These are phyloP conservation scores for Menura novaehollandiae DNA, from an alignment of 2,113 vertebrate genomes.

Conservation along the genomic window DNA sequence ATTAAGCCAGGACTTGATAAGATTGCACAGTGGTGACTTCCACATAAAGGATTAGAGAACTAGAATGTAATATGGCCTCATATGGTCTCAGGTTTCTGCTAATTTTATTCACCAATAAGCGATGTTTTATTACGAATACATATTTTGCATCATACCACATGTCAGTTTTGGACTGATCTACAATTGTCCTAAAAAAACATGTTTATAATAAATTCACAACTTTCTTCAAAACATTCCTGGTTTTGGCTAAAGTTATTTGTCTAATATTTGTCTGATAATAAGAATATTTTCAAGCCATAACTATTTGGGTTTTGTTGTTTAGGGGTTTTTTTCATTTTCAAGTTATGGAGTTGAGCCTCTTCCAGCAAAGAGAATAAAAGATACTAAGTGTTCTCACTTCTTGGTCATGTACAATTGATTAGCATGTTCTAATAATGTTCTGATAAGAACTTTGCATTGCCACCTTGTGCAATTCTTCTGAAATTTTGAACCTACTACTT, in stretches of 20 bases:
- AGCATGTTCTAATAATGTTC: neutral
- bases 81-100: neutral
- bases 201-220: neutral
- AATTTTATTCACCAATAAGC: neutral
- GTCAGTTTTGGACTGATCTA: neutral
- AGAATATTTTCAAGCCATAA: neutral
- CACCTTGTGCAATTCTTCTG: neutral
- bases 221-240: neutral
- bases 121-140: neutral
- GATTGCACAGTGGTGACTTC: neutral
- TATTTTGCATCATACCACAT: rapidly evolving
- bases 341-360: neutral
- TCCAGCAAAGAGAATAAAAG: neutral
- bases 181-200: neutral
- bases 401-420: neutral
- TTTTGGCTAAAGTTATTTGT: neutral
- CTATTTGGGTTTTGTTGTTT: rapidly evolving
- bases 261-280: neutral
- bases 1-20: neutral
- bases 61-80: neutral
- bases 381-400: neutral
- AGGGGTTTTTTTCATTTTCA: neutral
- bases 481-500: neutral
- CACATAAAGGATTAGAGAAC: neutral
- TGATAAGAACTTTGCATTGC: neutral